phyloP scores from a whole-genome alignment of 2,888 invertebrate species.

The Cephus spinipes region DNA sequence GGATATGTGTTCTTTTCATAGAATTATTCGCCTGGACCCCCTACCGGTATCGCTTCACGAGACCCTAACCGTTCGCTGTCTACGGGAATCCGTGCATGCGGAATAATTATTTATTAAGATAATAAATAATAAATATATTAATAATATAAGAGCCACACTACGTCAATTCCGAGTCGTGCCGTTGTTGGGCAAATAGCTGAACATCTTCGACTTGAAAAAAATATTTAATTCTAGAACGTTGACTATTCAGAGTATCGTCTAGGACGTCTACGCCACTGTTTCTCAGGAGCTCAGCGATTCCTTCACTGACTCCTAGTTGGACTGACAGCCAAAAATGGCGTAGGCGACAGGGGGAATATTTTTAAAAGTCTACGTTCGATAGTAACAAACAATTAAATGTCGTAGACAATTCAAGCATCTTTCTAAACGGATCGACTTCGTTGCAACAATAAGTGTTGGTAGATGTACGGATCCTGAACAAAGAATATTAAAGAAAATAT shows the following conservation, averaged over 20 bases:
- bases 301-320: background rate
- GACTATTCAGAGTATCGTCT: background rate
- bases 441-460: background rate
- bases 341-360: background rate
- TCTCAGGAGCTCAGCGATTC: background rate
- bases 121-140: background rate
- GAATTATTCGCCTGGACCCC: constrained; percentile 64
- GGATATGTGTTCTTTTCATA: constrained; percentile 53
- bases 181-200: background rate
- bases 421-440: background rate
- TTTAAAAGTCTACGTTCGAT: background rate
- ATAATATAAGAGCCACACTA: background rate
- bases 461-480: background rate
- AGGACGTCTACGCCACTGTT: background rate
- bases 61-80: constrained; percentile 56
- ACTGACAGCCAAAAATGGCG: background rate
- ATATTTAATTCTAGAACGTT: background rate
- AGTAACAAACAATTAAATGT: background rate
- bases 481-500: background rate
- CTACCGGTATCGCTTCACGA: constrained; percentile 64
- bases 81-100: constrained; percentile 24
- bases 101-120: constrained; percentile 1
- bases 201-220: background rate
- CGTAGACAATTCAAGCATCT: background rate
- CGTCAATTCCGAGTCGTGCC: background rate